Evolutionary conservation across 2,797 vertebrate species (phyloP).

Genomic region (Podargus strigoides): DNA sequence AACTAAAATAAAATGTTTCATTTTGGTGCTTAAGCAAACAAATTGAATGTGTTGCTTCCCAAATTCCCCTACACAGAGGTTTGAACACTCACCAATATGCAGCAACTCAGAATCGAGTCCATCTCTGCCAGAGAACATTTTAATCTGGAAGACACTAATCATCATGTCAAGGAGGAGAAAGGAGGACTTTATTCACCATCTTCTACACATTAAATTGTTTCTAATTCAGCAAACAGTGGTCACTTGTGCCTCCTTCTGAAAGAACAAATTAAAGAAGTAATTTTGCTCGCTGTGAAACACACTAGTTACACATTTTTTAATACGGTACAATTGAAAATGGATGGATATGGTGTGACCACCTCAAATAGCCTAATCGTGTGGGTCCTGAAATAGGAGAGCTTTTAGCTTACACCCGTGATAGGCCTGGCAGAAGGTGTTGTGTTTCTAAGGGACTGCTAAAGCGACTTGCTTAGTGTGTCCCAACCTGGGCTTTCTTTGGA

Average conservation of each 20-base stretch:
- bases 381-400: neutral
- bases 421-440: neutral
- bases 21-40: neutral
- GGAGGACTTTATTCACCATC: neutral
- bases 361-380: neutral
- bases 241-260: neutral
- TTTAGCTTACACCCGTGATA: neutral
- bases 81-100: neutral
- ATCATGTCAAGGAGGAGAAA: neutral
- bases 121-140: neutral
- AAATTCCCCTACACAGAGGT: too few species aligned
- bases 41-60: neutral
- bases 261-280: neutral
- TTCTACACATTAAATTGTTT: neutral
- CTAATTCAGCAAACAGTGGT: neutral
- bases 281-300: neutral
- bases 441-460: conserved; percentile 15
- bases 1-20: neutral
- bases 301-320: neutral
- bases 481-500: conserved; percentile 1
- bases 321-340: neutral
- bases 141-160: neutral
- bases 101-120: neutral
- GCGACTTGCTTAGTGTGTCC: neutral
- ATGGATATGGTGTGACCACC: neutral